Base-by-base conservation (phyloP, 2,888 invertebrate species). In the Drosophila atroscutellata region DNA sequence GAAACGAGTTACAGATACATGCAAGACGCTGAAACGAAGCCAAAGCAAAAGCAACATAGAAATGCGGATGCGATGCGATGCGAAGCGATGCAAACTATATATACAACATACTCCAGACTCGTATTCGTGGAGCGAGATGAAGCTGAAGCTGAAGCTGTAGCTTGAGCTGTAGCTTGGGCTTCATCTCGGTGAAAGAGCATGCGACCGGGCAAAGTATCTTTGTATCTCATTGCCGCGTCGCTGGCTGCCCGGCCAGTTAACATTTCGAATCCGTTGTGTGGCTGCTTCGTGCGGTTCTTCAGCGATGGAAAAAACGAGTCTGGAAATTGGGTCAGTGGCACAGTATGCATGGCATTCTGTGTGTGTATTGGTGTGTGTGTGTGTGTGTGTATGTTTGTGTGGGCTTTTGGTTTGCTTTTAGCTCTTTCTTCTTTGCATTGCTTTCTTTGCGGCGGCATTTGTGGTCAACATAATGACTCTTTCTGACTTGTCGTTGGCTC, bases 401-500 rank as follows among this genome's bases (percentile, higher is more conserved):
- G 65, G 75, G 80, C 72, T 75, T 78, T 75, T 62, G 71, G 77
- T 74, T 86, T 77, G 75, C 69, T 59, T 75, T 63, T 67, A 64
- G 77, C 72, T 86, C 77, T 82, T 81, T 63, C 69, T 80, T 82
- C 69, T 71, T 77, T 68, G 68, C 75, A 77, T 80, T 81, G 85
- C 86, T 86, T 87, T 87, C 86, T 80, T 91, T 81, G 79, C 76
- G 77, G 78, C 81, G 72, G 79, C 75, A 80, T 80, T 86, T 84
- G 91, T 91, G 91, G 91, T 90, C 89, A 91, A 82, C 81, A 86
- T 89, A 90, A 87, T 90, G 84, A 89, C 90, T 89, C 88, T 86
- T 91, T 89, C 88, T 84, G 81, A 75, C 77, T 78, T 64, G 86
- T 54, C 67, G 61, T 60, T 18, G 50, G 6, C 45, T 61, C 63